Percentiles rank a stretch among this genome's conserved stretches.
Conservation (phyloP, 2,797 vertebrate genomes). For the Syngnathus acus region DNA sequence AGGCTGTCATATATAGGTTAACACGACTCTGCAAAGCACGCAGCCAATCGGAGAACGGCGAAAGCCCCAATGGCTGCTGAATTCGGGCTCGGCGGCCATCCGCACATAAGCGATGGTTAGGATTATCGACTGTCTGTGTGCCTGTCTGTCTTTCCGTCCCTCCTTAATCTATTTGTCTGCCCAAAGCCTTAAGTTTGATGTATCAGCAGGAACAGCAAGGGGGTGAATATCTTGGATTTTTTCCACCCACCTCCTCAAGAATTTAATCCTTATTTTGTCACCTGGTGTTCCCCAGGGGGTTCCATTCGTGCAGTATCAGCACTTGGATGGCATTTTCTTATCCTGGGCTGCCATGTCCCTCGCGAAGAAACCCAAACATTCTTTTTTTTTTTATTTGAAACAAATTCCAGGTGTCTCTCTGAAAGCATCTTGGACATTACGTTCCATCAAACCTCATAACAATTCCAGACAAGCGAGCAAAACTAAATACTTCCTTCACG, state of each 20-base stretch:
- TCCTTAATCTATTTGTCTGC: constrained; percentile 51
- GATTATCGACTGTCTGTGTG: constrained; percentile 56
- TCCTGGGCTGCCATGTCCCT: constrained; percentile 33
- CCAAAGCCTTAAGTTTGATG: constrained; percentile 40
- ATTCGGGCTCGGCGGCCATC: constrained; percentile 64
- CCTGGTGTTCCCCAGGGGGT: constrained; percentile 20
- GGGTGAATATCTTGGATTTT: constrained; percentile 42
- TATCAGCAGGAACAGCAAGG: constrained; percentile 35
- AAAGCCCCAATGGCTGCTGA: constrained; percentile 34
- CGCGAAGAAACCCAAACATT: neutral
- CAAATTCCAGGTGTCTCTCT: neutral
- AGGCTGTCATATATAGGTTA: constrained; percentile 88
- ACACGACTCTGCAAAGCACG: constrained; percentile 68
- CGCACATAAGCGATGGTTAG: constrained; percentile 54
- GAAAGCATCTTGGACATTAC: neutral
- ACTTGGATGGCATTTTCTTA: neutral
- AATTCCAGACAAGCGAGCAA: too few species aligned
- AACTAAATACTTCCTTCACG: too few species aligned
- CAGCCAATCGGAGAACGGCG: constrained; percentile 66
- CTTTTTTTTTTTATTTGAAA: neutral
- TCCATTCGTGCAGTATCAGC: neutral
- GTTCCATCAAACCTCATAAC: neutral
- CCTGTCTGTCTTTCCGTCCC: constrained; percentile 24
- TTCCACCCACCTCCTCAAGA: constrained; percentile 38
- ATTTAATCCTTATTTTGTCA: constrained; percentile 49